Evolutionary conservation across 2,797 vertebrate genomes (phyloP).

Genomic region (Anguilla anguilla): DNA sequence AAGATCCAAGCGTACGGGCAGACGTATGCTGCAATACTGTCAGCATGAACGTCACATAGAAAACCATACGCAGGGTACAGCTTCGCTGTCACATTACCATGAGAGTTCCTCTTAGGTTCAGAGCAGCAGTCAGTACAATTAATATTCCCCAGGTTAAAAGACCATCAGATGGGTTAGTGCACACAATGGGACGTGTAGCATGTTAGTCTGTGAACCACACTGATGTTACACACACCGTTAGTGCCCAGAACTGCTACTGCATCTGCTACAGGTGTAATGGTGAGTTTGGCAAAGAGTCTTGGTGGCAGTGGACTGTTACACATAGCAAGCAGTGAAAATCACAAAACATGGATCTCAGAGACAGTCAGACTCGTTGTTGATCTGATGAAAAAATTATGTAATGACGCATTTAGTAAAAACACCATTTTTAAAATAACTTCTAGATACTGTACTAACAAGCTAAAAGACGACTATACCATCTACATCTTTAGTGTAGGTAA

Average conservation of each 20-base stretch:
- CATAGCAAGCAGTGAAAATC: neutral
- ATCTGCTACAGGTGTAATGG: conserved; percentile 7
- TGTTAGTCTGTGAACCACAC: conserved; percentile 45
- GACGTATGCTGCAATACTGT: neutral
- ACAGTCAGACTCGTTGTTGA: neutral
- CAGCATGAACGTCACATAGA: neutral
- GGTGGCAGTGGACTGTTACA: neutral
- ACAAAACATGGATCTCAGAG: neutral
- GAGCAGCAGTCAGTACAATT: neutral
- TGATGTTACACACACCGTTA: conserved; percentile 33
- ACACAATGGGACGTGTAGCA: conserved; percentile 19
- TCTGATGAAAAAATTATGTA: neutral
- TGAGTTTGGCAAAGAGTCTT: neutral
- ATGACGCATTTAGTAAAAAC: neutral
- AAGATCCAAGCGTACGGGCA: neutral
- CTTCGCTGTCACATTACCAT: neutral
- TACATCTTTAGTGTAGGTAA: neutral
- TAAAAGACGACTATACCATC: neutral
- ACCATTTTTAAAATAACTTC: neutral
- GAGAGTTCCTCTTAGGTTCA: neutral
- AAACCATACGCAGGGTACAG: neutral
- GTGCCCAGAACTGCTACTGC: conserved; percentile 24
- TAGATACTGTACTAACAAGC: neutral
- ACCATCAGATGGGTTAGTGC: conserved; percentile 43
- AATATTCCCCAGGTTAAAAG: conserved; percentile 26